Evolutionary conservation across 2,888 invertebrate species (phyloP).

Genomic region (Agriopis marginaria): DNA sequence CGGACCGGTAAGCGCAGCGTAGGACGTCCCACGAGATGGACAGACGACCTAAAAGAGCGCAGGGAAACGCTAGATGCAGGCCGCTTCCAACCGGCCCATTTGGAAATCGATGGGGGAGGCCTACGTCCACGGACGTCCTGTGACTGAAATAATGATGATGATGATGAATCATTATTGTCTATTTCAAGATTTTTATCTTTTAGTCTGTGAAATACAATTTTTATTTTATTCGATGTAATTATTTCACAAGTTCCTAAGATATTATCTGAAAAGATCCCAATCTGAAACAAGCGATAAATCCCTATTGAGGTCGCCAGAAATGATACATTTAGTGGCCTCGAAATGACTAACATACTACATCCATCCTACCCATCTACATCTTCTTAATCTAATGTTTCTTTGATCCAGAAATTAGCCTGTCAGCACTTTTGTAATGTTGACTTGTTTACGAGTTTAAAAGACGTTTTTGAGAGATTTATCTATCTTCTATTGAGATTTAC

Average conservation of each 20-base stretch:
- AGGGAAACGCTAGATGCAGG: no score
- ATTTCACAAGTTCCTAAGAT: not conserved
- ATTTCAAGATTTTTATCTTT: no score
- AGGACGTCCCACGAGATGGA: no score
- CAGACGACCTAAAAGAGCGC: no score
- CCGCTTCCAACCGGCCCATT: no score
- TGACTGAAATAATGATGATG: no score
- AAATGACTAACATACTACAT: conserved; percentile 5
- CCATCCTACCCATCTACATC: not conserved
- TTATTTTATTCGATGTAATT: not conserved
- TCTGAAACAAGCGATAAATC: conserved; percentile 2
- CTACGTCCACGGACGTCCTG: no score
- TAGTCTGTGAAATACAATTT: no score
- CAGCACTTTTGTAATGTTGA: conserved; percentile 11
- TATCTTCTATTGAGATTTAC: conserved; percentile 13
- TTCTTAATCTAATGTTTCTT: conserved; percentile 18
- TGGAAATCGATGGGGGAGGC: no score
- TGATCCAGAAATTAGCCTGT: conserved; percentile 25
- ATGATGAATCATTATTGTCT: no score
- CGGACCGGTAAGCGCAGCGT: no score
- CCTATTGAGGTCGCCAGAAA: conserved; percentile 11
- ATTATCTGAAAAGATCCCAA: not conserved
- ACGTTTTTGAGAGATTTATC: conserved; percentile 20
- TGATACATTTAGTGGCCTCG: conserved; percentile 17
- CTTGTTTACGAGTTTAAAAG: conserved; percentile 25